These are phyloP conservation scores for Notolepis coatsorum DNA, from an alignment of 2,797 vertebrate species.

Conservation along the genomic window DNA sequence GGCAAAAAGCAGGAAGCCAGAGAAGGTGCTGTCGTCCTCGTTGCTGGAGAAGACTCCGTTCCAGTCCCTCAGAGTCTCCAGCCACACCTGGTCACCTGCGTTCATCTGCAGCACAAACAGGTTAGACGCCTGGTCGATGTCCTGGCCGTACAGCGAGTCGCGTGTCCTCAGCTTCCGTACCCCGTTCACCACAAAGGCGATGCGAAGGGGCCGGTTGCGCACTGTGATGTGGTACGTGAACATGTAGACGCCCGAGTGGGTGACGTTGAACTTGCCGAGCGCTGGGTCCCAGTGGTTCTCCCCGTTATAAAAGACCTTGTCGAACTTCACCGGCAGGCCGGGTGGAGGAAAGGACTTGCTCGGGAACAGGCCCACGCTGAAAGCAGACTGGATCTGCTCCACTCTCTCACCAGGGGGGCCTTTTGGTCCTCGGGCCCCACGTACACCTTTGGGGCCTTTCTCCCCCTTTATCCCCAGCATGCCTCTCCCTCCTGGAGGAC, in stretches of 20 bases:
- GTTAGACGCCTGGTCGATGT: slow-evolving; percentile 95
- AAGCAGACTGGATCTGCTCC: slow-evolving; percentile 80
- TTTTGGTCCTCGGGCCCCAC: slow-evolving; percentile 85
- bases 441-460: slow-evolving; percentile 85
- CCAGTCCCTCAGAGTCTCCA: slow-evolving; percentile 94
- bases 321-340: slow-evolving; percentile 90
- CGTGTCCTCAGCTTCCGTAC: slow-evolving; percentile 86
- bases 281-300: slow-evolving; percentile 87
- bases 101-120: slow-evolving; percentile 86
- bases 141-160: slow-evolving; percentile 93
- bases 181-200: slow-evolving; percentile 88
- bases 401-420: slow-evolving; percentile 80
- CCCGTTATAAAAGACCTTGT: slow-evolving; percentile 91
- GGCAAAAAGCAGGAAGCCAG: slow-evolving; percentile 92
- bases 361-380: slow-evolving; percentile 90
- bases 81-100: slow-evolving; percentile 92
- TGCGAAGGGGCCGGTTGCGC: slow-evolving; percentile 87
- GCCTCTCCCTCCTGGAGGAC: slow-evolving; percentile 86
- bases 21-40: slow-evolving; percentile 95
- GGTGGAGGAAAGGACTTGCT: slow-evolving; percentile 91
- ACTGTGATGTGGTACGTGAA: slow-evolving; percentile 94
- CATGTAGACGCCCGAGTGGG: slow-evolving; percentile 87
- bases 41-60: slow-evolving; percentile 92
- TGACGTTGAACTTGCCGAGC: slow-evolving; percentile 90
- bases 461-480: slow-evolving; percentile 83